phyloP scores from a whole-genome alignment of 1,140 invertebrate genomes.

The Daktulosphaira vitifoliae region DNA sequence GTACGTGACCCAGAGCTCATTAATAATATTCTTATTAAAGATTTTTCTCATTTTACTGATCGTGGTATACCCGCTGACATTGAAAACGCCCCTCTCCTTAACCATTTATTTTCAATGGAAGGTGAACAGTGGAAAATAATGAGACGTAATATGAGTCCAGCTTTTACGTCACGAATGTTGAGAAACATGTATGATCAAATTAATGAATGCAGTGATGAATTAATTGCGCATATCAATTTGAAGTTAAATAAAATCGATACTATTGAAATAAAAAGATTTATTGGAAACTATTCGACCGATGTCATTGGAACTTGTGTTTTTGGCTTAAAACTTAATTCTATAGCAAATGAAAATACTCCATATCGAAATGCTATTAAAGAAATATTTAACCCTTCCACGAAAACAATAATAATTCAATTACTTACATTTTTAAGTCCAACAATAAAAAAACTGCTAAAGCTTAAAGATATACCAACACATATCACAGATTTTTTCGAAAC shows the following conservation, averaged over 20 bases:
- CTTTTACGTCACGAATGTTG: slow-evolving; percentile 51
- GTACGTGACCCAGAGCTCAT: slow-evolving; percentile 48
- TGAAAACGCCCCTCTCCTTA: slow-evolving; percentile 45
- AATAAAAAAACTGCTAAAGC: not conserved
- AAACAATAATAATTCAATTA: not conserved
- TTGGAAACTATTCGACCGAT: slow-evolving; percentile 43
- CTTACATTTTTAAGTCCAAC: not conserved
- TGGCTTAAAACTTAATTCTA: slow-evolving; percentile 42
- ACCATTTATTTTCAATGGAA: slow-evolving; percentile 47
- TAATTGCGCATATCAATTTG: not conserved
- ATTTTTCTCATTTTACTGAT: slow-evolving; percentile 45
- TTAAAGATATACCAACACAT: not conserved
- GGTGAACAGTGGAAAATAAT: slow-evolving; percentile 48
- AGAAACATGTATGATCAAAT: slow-evolving; percentile 49
- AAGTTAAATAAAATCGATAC: not conserved
- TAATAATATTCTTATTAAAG: slow-evolving; percentile 46
- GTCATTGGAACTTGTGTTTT: slow-evolving; percentile 51
- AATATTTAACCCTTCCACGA: slow-evolving; percentile 36
- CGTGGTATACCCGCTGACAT: slow-evolving; percentile 38
- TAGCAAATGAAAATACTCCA: slow-evolving; percentile 47
- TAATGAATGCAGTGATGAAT: slow-evolving; percentile 41
- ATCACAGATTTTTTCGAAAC: slow-evolving; percentile 38
- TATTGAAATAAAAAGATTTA: not conserved
- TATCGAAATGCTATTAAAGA: slow-evolving; percentile 43
- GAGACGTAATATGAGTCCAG: slow-evolving; percentile 48